Base-by-base conservation (phyloP, 2,888 invertebrate genomes). In the Trichopria drosophilae region DNA sequence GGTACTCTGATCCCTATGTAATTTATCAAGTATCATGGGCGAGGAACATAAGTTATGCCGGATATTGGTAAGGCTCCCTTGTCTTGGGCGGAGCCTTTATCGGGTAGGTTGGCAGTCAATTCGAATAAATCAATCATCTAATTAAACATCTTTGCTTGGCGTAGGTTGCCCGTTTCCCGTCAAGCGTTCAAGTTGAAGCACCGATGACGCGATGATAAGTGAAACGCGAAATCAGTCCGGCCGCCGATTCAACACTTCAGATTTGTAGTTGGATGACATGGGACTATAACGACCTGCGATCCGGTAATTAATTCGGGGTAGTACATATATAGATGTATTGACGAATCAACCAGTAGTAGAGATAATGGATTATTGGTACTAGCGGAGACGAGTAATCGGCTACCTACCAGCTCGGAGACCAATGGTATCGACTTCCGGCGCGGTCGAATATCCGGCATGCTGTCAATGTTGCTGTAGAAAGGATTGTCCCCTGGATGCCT, bases 391-490 rank as follows among this genome's bases (percentile, higher is more conserved):
- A 63, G 62, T 62, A 61, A 69, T 69, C 65, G 63, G 64, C 57
- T 67, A 87, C 94, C 88, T 86, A 99, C 99, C 88, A 99, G 84
- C 80, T 99, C 99, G 55, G 97, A 97, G 69, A 99, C 98, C 71
- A 98, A 84, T 23, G 98, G 96, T 72, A 98, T 96, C 43, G 96
- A 96, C 80, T 98, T 98, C 74, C 96, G 84, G 69, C 95, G 83
- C 45, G 96, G 95, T 71, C 96, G 87, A 78, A 99, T 97, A 77
- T 98, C 97, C 41, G 99, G 98, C 93, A 95, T 97, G 73, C 97
- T 98, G 84, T 99, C 98, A 80, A 99, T 99, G 78, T 94, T 95
- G 78, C 95, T 96, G 84, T 98, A 99, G 83, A 99, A 99, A 7
- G 97, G 94, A 80, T 97, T 97, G 79, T 96, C 93, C 63, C 93